Conservation (phyloP, 2,797 vertebrate genomes). For the Dermochelys coriacea region DNA sequence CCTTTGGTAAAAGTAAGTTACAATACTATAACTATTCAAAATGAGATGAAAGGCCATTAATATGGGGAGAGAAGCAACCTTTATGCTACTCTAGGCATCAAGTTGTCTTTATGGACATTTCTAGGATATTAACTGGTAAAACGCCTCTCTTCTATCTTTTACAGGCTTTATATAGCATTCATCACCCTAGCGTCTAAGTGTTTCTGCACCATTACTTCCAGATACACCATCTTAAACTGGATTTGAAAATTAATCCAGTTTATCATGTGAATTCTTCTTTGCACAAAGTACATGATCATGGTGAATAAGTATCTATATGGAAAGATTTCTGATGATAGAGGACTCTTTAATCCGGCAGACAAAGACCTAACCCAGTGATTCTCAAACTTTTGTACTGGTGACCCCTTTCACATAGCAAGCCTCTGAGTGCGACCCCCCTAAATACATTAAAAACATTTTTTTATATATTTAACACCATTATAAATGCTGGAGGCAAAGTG, state of each 20-base stretch:
- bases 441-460: too few species aligned
- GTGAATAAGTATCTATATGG: neutral
- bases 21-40: conserved; percentile 41
- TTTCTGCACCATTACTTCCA: too few species aligned
- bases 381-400: too few species aligned
- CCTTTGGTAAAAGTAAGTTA: neutral
- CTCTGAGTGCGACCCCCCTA: too few species aligned
- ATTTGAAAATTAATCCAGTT: too few species aligned
- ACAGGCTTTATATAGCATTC: too few species aligned
- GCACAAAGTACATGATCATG: neutral
- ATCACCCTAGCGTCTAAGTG: too few species aligned
- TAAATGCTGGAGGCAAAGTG: too few species aligned
- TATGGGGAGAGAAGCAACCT: conserved; percentile 43
- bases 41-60: neutral
- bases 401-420: too few species aligned
- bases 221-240: too few species aligned
- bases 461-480: too few species aligned
- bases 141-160: neutral
- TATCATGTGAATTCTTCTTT: neutral
- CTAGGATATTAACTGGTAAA: conserved; percentile 30
- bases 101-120: conserved; percentile 56
- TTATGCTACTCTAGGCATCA: conserved; percentile 54
- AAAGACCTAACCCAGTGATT: neutral
- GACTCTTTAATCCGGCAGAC: neutral
- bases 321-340: neutral